Conservation (phyloP, 1,140 invertebrate genomes). For the Cylas formicarius region DNA sequence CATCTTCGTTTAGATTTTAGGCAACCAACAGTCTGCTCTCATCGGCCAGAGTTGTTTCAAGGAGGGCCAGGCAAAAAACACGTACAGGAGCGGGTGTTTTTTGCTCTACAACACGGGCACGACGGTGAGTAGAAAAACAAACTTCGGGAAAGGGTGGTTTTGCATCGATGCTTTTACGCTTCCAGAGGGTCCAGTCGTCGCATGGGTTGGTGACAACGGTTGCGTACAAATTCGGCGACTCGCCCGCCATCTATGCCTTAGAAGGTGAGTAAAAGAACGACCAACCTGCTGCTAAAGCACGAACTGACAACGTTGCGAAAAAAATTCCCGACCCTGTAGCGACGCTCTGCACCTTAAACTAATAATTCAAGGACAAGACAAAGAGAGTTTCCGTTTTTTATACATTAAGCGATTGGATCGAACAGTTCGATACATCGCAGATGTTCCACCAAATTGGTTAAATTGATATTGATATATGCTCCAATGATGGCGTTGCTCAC, state of each 20-base stretch:
- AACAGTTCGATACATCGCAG: too few species aligned
- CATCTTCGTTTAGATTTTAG: constrained; percentile 48
- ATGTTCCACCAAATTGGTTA: too few species aligned
- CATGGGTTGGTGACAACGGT: constrained; percentile 93
- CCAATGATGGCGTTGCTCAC: too few species aligned
- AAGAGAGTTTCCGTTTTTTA: too few species aligned
- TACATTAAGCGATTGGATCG: too few species aligned
- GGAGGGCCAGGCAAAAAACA: constrained; percentile 87
- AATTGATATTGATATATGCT: too few species aligned
- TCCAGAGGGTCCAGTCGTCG: constrained; percentile 69
- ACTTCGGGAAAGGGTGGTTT: too few species aligned
- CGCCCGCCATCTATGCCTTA: constrained; percentile 76
- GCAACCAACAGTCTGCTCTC: constrained; percentile 91
- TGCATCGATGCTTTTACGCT: constrained; percentile 23
- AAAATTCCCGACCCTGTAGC: too few species aligned
- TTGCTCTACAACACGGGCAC: constrained; percentile 90
- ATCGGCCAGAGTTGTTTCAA: constrained; percentile 92
- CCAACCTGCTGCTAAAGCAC: too few species aligned
- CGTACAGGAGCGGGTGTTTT: constrained; percentile 95
- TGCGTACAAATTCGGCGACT: constrained; percentile 82
- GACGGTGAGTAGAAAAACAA: constrained; percentile 56
- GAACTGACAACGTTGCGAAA: too few species aligned
- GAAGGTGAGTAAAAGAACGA: constrained; percentile 62
- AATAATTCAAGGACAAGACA: too few species aligned
- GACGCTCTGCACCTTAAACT: too few species aligned